A percentile compares a stretch with the other conserved stretches of the same genome.
These are phyloP conservation scores for Rostratula benghalensis DNA, from an alignment of 2,113 vertebrate genomes.

Conservation along the genomic window DNA sequence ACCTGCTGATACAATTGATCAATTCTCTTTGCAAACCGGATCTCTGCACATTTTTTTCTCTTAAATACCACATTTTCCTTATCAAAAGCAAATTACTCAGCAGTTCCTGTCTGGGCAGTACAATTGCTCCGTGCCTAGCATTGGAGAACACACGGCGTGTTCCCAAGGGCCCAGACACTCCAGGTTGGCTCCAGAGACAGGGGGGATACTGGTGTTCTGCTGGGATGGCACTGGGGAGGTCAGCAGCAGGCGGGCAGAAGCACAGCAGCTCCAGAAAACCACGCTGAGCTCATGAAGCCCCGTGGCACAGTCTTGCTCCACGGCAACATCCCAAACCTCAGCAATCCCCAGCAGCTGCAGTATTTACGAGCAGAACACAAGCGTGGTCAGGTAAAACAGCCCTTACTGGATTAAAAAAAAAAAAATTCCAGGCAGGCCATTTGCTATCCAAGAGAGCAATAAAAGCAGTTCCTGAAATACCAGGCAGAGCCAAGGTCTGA, in stretches of 20 bases:
- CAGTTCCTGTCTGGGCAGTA: neutral
- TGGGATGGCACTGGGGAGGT: neutral
- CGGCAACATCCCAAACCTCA: neutral
- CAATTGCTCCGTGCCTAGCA: accelerated
- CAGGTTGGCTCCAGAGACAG: neutral
- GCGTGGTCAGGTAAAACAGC: neutral
- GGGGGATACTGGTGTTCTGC: accelerated
- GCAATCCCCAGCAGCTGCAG: neutral
- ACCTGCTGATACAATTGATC: neutral
- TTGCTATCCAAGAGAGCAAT: neutral
- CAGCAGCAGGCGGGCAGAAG: neutral
- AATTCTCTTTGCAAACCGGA: neutral
- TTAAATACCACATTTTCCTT: neutral
- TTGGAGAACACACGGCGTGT: accelerated
- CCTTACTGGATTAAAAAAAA: neutral
- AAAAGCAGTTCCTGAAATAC: neutral
- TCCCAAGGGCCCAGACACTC: accelerated
- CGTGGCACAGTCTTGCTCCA: accelerated
- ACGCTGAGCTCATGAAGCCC: neutral
- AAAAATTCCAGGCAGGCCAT: neutral
- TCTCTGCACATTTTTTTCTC: neutral
- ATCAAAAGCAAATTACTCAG: accelerated
- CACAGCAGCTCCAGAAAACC: neutral
- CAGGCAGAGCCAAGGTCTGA: neutral
- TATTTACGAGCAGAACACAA: neutral